phyloP scores from a whole-genome alignment of 2,797 vertebrate genomes.

The Emys orbicularis region DNA sequence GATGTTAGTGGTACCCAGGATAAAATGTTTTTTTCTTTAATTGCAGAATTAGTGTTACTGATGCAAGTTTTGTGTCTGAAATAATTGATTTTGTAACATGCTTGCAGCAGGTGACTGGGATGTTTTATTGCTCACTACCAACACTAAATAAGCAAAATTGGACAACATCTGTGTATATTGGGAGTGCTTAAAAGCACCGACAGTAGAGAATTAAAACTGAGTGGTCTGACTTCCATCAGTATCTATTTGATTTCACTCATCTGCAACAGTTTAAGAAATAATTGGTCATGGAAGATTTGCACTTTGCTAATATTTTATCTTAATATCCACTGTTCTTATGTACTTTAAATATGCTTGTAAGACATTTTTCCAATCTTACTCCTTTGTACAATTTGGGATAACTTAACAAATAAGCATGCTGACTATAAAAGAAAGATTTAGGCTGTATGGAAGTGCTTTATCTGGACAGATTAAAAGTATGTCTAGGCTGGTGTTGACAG shows the following conservation, averaged over 20 bases:
- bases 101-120: constrained; percentile 41
- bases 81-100: constrained; percentile 40
- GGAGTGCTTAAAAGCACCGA: constrained; percentile 39
- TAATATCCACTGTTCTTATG: not conserved
- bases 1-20: not conserved
- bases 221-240: constrained; percentile 41
- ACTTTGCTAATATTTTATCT: not conserved
- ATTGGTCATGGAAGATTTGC: not conserved
- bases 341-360: not conserved
- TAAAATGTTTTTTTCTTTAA: not conserved
- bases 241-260: constrained; percentile 43
- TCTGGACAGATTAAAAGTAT: not conserved
- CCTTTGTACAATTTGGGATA: not conserved
- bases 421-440: not conserved
- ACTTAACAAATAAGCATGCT: not conserved
- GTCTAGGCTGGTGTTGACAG: not conserved
- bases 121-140: constrained; percentile 15
- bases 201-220: not conserved
- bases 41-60: not conserved
- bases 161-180: constrained; percentile 49
- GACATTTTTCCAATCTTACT: not conserved
- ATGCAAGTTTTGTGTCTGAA: not conserved
- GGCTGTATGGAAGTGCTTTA: not conserved
- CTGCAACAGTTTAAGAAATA: constrained; percentile 14
- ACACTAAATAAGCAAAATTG: constrained; percentile 62